Evolutionary conservation across 2,113 vertebrate species (phyloP).

Genomic region (Gallinago undulata): DNA sequence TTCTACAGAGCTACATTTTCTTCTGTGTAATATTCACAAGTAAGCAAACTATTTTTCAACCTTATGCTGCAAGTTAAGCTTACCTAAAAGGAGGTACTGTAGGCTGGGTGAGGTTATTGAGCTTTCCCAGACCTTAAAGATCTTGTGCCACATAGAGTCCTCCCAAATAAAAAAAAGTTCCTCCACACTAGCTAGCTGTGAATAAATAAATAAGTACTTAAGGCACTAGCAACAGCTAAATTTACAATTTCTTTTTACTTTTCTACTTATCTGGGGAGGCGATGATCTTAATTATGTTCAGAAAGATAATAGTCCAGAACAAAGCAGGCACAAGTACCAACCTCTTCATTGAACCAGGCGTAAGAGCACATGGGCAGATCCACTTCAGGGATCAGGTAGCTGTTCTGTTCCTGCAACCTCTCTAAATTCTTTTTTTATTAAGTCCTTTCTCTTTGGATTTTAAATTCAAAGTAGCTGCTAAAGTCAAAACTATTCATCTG

Average conservation of each 20-base stretch:
- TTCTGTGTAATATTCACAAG: background rate
- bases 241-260: background rate
- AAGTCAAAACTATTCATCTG: background rate
- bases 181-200: background rate
- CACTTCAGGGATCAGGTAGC: background rate
- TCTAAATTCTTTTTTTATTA: background rate
- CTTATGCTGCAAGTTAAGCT: background rate
- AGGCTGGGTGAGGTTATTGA: background rate
- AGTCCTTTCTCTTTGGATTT: background rate
- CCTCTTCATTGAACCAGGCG: background rate
- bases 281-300: background rate
- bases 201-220: background rate
- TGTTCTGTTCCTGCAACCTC: background rate
- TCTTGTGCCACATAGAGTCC: background rate
- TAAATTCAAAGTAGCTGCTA: background rate
- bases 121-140: background rate
- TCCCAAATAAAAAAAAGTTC: background rate
- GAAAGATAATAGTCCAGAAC: background rate
- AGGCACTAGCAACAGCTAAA: background rate
- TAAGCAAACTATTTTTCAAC: background rate
- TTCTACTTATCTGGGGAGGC: background rate
- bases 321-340: background rate
- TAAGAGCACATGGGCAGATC: background rate
- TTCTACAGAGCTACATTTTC: background rate
- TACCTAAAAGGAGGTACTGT: background rate